Evolutionary conservation across 1,140 invertebrate genomes (phyloP).

Genomic region (Heliconius hermathena): DNA sequence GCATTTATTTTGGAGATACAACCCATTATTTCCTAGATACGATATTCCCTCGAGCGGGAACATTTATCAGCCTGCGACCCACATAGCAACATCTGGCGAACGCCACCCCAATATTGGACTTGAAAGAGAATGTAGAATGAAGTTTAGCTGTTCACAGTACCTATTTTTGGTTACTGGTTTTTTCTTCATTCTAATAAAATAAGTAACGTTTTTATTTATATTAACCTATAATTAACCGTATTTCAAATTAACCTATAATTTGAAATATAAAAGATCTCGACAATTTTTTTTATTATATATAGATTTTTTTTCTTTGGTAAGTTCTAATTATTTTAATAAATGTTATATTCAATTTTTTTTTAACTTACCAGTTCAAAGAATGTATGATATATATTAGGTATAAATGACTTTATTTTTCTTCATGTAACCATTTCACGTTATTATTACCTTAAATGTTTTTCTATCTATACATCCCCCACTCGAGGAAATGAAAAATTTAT

Average conservation of each 20-base stretch:
- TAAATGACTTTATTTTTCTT: too few species aligned
- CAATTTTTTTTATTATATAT: not conserved
- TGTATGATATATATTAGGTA: too few species aligned
- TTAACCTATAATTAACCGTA: too few species aligned
- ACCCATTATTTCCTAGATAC: constrained; percentile 56
- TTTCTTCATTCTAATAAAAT: not conserved
- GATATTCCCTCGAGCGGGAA: constrained; percentile 59
- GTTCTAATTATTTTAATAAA: too few species aligned
- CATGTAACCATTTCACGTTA: too few species aligned
- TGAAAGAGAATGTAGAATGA: constrained; percentile 51
- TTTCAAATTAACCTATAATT: too few species aligned
- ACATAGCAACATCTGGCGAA: constrained; percentile 70
- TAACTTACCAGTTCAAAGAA: too few species aligned
- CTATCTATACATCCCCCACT: too few species aligned
- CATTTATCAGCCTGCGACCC: constrained; percentile 73
- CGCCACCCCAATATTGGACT: constrained; percentile 52
- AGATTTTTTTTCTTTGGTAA: not conserved
- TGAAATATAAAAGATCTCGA: not conserved
- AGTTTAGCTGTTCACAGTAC: constrained; percentile 24
- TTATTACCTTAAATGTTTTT: too few species aligned
- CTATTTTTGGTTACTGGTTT: not conserved
- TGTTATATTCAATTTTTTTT: too few species aligned
- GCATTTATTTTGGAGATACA: constrained; percentile 40
- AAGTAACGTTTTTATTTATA: too few species aligned
- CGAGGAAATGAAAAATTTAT: too few species aligned